Conservation (phyloP, 2,113 vertebrate species). For the Cinclus mexicanus region DNA sequence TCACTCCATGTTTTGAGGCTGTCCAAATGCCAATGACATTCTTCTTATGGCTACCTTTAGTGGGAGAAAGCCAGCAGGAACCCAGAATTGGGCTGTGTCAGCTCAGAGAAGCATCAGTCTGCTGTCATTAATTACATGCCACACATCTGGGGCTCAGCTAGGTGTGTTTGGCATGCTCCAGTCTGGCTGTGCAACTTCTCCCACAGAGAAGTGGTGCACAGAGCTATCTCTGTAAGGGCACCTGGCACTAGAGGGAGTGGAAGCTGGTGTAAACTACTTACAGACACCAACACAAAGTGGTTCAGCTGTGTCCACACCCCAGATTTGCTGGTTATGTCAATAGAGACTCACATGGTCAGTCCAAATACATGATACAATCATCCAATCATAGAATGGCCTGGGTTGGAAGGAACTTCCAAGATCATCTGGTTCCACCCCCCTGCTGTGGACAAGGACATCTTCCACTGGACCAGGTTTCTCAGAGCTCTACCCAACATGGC, state of each 20-base stretch:
- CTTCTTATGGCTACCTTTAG: neutral
- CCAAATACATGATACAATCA: neutral
- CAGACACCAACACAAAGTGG: neutral
- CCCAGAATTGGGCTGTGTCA: neutral
- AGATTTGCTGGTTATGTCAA: neutral
- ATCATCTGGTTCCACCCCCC: neutral
- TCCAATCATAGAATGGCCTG: neutral
- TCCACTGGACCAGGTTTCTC: neutral
- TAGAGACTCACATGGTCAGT: neutral
- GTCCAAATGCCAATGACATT: neutral
- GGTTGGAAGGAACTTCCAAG: neutral
- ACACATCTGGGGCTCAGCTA: neutral
- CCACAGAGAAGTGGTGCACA: neutral
- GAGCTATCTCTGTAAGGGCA: neutral
- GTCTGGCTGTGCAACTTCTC: neutral
- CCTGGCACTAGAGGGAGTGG: neutral
- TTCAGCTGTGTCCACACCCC: neutral
- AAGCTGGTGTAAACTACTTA: neutral
- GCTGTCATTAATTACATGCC: neutral
- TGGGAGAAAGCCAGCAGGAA: neutral
- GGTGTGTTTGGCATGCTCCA: neutral
- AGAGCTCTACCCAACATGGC: neutral
- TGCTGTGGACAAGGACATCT: neutral
- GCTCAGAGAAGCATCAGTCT: neutral
- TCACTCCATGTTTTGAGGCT: neutral